Conservation (phyloP, 1,140 invertebrate genomes). For the Hypsibius dujardini region DNA sequence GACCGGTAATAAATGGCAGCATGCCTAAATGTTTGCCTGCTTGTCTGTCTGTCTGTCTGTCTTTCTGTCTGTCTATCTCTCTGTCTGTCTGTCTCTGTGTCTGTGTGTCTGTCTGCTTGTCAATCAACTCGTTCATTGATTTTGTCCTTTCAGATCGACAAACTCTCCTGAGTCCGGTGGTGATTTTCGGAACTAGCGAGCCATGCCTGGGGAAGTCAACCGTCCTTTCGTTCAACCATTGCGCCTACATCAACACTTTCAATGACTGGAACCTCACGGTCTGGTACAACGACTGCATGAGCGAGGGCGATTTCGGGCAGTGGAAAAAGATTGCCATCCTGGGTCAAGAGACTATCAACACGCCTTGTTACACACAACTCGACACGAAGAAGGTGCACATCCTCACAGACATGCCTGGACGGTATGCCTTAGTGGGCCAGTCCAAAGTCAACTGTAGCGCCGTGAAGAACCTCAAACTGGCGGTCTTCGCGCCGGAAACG, state of each 20-base stretch:
- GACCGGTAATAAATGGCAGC: conserved; percentile 41
- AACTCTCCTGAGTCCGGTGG: conserved; percentile 74
- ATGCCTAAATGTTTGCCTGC: conserved; percentile 17
- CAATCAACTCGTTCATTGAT: conserved; percentile 17
- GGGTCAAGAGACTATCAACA: conserved; percentile 85
- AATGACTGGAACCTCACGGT: conserved; percentile 54
- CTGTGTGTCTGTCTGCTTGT: neutral
- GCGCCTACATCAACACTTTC: conserved; percentile 39
- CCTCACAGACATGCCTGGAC: conserved; percentile 65
- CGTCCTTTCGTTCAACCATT: conserved; percentile 78
- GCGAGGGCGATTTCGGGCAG: conserved; percentile 30
- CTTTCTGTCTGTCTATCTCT: neutral
- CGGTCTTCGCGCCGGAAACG: conserved; percentile 55
- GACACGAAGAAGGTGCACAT: conserved; percentile 69
- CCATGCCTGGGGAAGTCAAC: conserved; percentile 67
- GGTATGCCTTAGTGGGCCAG: conserved; percentile 72
- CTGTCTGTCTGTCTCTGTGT: neutral
- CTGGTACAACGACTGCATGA: conserved; percentile 47
- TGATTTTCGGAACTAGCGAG: conserved; percentile 61
- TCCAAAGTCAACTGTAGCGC: conserved; percentile 41
- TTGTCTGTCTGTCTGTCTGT: conserved; percentile 19
- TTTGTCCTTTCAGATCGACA: conserved; percentile 43
- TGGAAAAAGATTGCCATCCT: conserved; percentile 59
- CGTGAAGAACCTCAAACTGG: conserved; percentile 64
- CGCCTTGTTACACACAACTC: conserved; percentile 73